Conservation (phyloP, 2,888 invertebrate species). For the Dicyrtoma fusca region DNA sequence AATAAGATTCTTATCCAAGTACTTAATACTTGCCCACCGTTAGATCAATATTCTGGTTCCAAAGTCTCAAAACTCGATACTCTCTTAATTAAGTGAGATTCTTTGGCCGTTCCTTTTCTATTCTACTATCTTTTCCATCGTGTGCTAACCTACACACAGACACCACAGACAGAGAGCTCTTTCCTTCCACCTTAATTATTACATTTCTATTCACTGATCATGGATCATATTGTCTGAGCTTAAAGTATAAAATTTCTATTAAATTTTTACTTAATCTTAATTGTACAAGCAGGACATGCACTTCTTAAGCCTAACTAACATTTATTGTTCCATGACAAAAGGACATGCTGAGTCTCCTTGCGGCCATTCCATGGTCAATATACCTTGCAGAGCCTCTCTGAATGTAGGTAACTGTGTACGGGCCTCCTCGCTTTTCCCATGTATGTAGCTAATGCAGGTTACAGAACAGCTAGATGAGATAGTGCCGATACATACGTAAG, state of each 20-base stretch:
- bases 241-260: neutral
- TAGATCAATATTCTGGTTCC: slow-evolving; percentile 25
- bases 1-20: slow-evolving; percentile 18
- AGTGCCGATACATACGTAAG: too few species aligned
- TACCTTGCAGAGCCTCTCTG: too few species aligned
- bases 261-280: neutral
- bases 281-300: too few species aligned
- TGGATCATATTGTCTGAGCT: slow-evolving; percentile 7
- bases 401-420: too few species aligned
- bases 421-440: too few species aligned
- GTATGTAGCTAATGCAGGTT: too few species aligned
- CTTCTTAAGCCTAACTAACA: too few species aligned
- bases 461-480: too few species aligned
- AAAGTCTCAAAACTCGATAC: slow-evolving; percentile 3
- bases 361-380: too few species aligned
- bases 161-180: neutral
- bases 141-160: too few species aligned
- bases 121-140: slow-evolving; percentile 1
- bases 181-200: slow-evolving; percentile 6
- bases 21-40: slow-evolving; percentile 18
- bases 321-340: too few species aligned
- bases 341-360: too few species aligned
- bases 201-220: slow-evolving; percentile 6
- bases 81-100: slow-evolving; percentile 14
- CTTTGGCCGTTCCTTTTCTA: neutral